These are phyloP conservation scores for Misgurnus anguillicaudatus DNA, from an alignment of 2,113 vertebrate species.

Conservation along the genomic window DNA sequence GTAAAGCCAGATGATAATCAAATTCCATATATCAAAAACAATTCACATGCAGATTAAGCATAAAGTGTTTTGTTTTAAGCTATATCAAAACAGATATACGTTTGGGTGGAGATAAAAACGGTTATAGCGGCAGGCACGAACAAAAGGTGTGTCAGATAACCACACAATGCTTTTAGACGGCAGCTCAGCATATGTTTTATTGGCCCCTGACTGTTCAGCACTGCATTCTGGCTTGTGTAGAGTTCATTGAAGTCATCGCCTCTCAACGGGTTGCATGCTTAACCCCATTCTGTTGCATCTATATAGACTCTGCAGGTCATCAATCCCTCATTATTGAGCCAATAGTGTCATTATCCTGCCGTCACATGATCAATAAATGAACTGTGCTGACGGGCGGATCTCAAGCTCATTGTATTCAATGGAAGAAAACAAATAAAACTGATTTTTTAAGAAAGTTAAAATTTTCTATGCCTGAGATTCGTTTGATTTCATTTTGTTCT, in stretches of 20 bases:
- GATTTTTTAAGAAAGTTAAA: background rate
- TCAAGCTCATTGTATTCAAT: background rate
- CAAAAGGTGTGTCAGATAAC: constrained; percentile 41
- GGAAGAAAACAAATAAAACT: background rate
- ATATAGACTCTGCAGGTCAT: background rate
- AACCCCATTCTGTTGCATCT: constrained; percentile 19
- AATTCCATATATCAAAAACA: background rate
- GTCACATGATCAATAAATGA: constrained; percentile 52
- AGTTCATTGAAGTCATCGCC: constrained; percentile 21
- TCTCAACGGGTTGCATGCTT: background rate
- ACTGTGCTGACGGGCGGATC: background rate
- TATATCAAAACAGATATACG: background rate
- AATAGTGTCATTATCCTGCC: constrained; percentile 37
- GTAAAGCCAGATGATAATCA: background rate
- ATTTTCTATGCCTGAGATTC: background rate
- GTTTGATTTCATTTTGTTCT: background rate
- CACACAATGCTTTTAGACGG: constrained; percentile 18
- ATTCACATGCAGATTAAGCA: too few species aligned
- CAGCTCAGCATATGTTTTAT: constrained; percentile 47
- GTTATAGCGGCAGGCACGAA: background rate
- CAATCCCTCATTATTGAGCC: constrained; percentile 40
- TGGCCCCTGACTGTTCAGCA: constrained; percentile 6
- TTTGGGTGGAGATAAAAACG: background rate
- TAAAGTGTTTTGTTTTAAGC: too few species aligned
- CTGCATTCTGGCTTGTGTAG: background rate